Evolutionary conservation across 2,113 vertebrate species (phyloP), one percentile per base, ranked within the genome.

Genomic region (Rana temporaria): DNA sequence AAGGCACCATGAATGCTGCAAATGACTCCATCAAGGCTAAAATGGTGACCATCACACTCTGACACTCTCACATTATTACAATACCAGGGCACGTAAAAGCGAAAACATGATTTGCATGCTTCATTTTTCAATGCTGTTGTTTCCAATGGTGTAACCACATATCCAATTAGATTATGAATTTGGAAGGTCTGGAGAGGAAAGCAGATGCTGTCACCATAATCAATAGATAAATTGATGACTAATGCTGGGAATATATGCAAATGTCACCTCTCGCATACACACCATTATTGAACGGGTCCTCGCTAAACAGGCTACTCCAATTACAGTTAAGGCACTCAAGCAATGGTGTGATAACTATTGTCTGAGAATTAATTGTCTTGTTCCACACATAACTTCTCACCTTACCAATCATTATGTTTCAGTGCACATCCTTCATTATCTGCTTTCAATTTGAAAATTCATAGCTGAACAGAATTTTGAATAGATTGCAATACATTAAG

Each of bases 331-430:
- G 60, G 60, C 62, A 78, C 75, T 78, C 7, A 22, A 53, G 75
- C 62, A 65, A 65, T 15, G 12, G n/a, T 38, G 8, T 30, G 32
- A 64, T 62, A 19, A 52, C 38, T 63, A 30, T 64, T 63, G 75
- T 65, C 5, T 15, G 60, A n/a, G 75, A 42, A 65, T 63, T 65
- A 65, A 65, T 65, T 78, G 75, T 78, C 75, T 65, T 78, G 62
- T 78, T 78, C 75, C 42, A 15, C 42, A 30, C 38, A 78, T 78
- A 60, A 19, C 60, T 64, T 65, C 62, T 78, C 62, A 78, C 75
- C 75, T 65, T 52, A 78, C 75, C 64, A 65, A 55, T 78, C 59
- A 78, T 77, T 78, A 78, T 78, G 32, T 78, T 78, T 63, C 75
- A 55, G 24, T 8, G 60, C 62, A 65, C 60, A 78, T 65, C 16